These are phyloP conservation scores for Actinostola sp. DNA, from an alignment of 92 coral and sea anemone species.

Conservation along the genomic window DNA sequence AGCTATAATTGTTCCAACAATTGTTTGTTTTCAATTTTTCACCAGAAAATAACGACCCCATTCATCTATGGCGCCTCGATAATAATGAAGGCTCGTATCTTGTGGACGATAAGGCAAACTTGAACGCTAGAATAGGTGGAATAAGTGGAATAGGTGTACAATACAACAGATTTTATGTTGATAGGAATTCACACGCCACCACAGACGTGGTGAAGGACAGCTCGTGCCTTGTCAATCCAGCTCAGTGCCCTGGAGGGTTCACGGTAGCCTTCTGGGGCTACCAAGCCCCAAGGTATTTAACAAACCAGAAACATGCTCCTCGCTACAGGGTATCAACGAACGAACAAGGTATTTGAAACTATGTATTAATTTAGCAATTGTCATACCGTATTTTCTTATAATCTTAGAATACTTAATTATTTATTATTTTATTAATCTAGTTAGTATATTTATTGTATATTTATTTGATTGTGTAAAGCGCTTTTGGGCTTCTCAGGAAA, in stretches of 20 bases:
- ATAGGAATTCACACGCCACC: neutral
- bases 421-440: too few species aligned
- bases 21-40: neutral
- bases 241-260: slow-evolving; percentile 33
- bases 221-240: slow-evolving; percentile 30
- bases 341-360: slow-evolving; percentile 13
- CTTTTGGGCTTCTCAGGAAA: too few species aligned
- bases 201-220: neutral
- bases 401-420: too few species aligned
- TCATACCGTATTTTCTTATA: too few species aligned
- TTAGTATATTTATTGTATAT: too few species aligned
- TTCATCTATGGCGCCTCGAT: slow-evolving; percentile 11
- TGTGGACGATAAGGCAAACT: slow-evolving; percentile 1
- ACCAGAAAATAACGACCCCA: slow-evolving; percentile 29
- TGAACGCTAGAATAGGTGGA: neutral
- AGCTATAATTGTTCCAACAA: neutral
- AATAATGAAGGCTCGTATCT: neutral
- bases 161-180: neutral
- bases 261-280: slow-evolving; percentile 18
- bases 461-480: too few species aligned
- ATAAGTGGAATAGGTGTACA: neutral
- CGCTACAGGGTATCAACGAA: neutral
- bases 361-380: too few species aligned
- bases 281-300: neutral
- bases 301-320: neutral